Conservation (phyloP, 2,888 invertebrate genomes). For the Pecten maximus region DNA sequence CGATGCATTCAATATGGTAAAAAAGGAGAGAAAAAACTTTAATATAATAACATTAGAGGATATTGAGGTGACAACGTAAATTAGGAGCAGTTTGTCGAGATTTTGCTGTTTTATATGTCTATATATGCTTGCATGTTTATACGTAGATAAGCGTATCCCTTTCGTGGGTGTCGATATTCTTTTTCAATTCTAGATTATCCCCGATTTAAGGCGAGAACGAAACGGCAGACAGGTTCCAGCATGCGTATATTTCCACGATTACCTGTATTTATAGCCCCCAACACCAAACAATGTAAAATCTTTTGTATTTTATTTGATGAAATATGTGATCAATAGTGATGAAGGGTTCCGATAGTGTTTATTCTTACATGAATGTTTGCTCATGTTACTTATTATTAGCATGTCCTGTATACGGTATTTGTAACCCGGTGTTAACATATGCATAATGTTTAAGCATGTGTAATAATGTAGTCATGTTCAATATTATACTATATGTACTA, state of each 20-base stretch:
- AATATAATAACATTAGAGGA: neutral
- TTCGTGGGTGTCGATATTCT: constrained; percentile 17
- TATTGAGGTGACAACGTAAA: neutral
- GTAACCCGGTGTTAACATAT: too few relatives aligned
- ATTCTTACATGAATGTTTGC: neutral
- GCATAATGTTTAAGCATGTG: too few relatives aligned
- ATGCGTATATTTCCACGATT: neutral
- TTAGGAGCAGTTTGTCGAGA: neutral
- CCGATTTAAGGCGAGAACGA: neutral
- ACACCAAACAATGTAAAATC: constrained; percentile 28
- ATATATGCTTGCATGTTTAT: neutral
- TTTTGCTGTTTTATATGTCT: neutral
- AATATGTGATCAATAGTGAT: neutral
- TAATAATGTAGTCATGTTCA: too few relatives aligned
- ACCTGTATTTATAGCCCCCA: constrained; percentile 1
- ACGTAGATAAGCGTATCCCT: neutral
- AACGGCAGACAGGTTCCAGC: neutral
- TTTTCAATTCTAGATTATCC: neutral
- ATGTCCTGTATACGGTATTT: too few relatives aligned
- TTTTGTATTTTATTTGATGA: neutral
- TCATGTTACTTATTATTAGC: too few relatives aligned
- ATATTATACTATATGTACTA: too few relatives aligned
- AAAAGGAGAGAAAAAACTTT: neutral
- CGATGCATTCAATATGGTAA: neutral
- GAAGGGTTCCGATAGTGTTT: neutral